Percentiles rank a stretch among this genome's conserved stretches.
phyloP scores from a whole-genome alignment of 2,797 vertebrate species.

The Botia kubotai region DNA sequence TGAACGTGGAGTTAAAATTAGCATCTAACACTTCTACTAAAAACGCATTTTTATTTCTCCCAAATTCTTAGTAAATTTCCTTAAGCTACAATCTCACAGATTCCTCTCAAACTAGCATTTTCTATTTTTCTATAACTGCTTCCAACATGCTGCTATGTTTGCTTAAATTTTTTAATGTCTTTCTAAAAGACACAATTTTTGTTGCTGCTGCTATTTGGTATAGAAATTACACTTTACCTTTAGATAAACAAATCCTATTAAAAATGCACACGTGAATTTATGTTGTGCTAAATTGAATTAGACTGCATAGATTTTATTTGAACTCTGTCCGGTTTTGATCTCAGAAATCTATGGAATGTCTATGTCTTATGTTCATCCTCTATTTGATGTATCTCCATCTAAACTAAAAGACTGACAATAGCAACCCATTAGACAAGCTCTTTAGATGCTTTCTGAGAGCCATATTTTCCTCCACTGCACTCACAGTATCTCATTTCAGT shows the following conservation, averaged over 20 bases:
- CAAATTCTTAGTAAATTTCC: conserved; percentile 26
- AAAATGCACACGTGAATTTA: no score
- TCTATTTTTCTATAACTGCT: neutral
- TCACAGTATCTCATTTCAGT: conserved; percentile 7
- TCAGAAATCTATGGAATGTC: neutral
- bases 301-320: neutral
- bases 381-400: neutral
- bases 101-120: conserved; percentile 18
- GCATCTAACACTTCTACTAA: conserved; percentile 12
- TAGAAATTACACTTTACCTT: neutral
- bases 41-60: conserved; percentile 17
- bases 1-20: neutral
- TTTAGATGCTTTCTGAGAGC: conserved; percentile 3
- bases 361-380: neutral
- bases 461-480: conserved; percentile 6
- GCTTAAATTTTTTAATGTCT: conserved; percentile 66
- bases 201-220: no score
- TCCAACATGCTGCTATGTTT: conserved; percentile 38
- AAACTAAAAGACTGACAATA: conserved; percentile 22
- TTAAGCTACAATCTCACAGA: conserved; percentile 36
- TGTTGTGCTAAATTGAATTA: no score
- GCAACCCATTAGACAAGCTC: conserved; percentile 38
- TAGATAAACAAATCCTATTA: no score
- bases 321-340: neutral
- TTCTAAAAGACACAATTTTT: conserved; percentile 20